Conservation (phyloP, 2,888 invertebrate genomes). For the Latheticus oryzae region DNA sequence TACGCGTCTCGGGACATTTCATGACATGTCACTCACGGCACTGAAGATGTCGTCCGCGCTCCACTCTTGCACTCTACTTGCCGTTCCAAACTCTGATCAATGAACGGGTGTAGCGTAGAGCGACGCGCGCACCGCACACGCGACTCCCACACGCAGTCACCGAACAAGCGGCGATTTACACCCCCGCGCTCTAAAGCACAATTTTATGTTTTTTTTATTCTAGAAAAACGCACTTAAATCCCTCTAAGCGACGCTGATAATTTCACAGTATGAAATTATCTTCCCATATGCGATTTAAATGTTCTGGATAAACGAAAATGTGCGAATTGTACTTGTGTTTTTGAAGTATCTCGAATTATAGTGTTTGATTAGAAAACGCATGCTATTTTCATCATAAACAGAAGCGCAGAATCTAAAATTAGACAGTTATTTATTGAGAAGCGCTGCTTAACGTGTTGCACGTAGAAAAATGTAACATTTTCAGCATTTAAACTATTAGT, state of each 20-base stretch:
- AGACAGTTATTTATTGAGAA: too few species aligned
- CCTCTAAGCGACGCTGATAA: too few species aligned
- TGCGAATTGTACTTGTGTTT: too few species aligned
- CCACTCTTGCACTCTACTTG: conserved; percentile 51
- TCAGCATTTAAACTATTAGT: too few species aligned
- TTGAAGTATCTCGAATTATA: conserved; percentile 1
- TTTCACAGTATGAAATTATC: not conserved
- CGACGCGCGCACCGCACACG: conserved; percentile 60
- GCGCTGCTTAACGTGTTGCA: too few species aligned
- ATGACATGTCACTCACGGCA: conserved; percentile 60
- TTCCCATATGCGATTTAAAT: not conserved
- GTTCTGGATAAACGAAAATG: not conserved
- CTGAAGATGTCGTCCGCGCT: conserved; percentile 58
- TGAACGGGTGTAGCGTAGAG: conserved; percentile 65
- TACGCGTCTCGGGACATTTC: conserved; percentile 75
- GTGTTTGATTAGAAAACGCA: conserved; percentile 9
- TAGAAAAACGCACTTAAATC: not conserved
- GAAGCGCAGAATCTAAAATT: conserved; percentile 18
- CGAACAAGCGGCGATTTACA: conserved; percentile 26
- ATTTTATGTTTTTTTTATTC: too few species aligned
- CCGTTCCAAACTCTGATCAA: conserved; percentile 62
- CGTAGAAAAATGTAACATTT: too few species aligned
- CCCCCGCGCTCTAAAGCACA: conserved; percentile 21
- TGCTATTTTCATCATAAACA: conserved; percentile 12
- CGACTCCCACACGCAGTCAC: conserved; percentile 54